Percentiles rank a stretch among this genome's conserved stretches.
phyloP scores from a whole-genome alignment of 2,888 invertebrate genomes.

The Cyrtodaria siliqua region DNA sequence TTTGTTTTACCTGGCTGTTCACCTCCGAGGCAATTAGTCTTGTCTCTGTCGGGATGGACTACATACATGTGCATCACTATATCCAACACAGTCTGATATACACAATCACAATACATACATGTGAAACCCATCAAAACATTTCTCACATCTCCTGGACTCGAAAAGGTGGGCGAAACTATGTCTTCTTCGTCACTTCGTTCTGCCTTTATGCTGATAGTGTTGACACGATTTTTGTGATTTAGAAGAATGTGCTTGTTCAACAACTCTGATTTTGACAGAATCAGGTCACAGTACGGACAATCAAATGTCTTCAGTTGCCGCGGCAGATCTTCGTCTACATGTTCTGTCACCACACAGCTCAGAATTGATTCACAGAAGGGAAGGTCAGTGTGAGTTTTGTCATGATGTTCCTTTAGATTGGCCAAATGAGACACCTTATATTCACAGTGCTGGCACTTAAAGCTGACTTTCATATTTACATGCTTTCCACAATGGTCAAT shows the following conservation, averaged over 20 bases:
- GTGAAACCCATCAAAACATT: slow-evolving; percentile 25
- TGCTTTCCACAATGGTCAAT: slow-evolving; percentile 20
- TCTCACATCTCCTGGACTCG: neutral
- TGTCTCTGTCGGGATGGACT: slow-evolving; percentile 30
- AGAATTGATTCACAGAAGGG: neutral
- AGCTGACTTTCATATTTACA: slow-evolving; percentile 39
- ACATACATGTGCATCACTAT: slow-evolving; percentile 45
- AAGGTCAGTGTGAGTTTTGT: slow-evolving; percentile 10
- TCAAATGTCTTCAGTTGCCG: slow-evolving; percentile 40
- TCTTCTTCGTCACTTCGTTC: slow-evolving; percentile 4
- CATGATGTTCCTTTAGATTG: slow-evolving; percentile 30
- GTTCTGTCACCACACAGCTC: slow-evolving; percentile 2
- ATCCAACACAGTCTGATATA: slow-evolving; percentile 24
- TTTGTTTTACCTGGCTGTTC: slow-evolving; percentile 19
- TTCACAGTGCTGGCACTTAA: slow-evolving; percentile 27
- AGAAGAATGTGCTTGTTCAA: slow-evolving; percentile 32
- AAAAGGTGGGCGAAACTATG: neutral
- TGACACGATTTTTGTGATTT: slow-evolving; percentile 27
- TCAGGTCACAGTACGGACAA: slow-evolving; percentile 53
- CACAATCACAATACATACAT: slow-evolving; percentile 42
- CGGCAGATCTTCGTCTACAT: slow-evolving; percentile 11
- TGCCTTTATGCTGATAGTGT: slow-evolving; percentile 24
- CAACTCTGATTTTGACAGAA: slow-evolving; percentile 32
- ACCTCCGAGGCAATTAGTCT: neutral
- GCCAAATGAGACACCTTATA: slow-evolving; percentile 17